These are phyloP conservation scores for Todiramphus saurophagus DNA, from an alignment of 2,113 vertebrate species.

Conservation along the genomic window DNA sequence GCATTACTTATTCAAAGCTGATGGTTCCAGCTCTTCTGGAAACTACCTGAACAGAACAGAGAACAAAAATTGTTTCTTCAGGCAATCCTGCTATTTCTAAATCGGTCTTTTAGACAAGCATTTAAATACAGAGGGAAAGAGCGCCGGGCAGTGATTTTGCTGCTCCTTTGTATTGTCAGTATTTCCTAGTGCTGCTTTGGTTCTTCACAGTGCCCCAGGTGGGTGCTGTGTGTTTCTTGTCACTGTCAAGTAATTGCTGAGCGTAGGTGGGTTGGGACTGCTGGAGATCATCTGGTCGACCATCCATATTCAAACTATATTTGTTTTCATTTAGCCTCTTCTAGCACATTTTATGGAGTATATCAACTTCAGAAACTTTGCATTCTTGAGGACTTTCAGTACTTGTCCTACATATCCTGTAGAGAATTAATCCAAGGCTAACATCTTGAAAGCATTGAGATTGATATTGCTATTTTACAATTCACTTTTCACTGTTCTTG, in stretches of 20 bases:
- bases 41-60: background rate
- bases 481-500: background rate
- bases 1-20: background rate
- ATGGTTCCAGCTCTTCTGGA: background rate
- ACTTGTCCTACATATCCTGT: background rate
- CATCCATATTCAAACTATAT: fast-evolving
- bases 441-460: background rate
- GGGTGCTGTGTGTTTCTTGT: background rate
- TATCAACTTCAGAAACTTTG: background rate
- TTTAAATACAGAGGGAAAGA: background rate
- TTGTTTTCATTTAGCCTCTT: background rate
- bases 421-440: background rate
- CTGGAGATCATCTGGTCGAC: fast-evolving
- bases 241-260: background rate
- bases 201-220: background rate
- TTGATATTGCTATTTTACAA: background rate
- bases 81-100: background rate
- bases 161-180: background rate
- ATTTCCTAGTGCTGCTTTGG: background rate
- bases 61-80: background rate
- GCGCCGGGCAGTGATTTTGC: fast-evolving
- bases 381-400: background rate
- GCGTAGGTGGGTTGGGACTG: background rate
- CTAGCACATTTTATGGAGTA: background rate
- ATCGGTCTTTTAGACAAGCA: background rate